These are phyloP conservation scores for Menura novaehollandiae DNA, from an alignment of 2,113 vertebrate species.

Conservation along the genomic window DNA sequence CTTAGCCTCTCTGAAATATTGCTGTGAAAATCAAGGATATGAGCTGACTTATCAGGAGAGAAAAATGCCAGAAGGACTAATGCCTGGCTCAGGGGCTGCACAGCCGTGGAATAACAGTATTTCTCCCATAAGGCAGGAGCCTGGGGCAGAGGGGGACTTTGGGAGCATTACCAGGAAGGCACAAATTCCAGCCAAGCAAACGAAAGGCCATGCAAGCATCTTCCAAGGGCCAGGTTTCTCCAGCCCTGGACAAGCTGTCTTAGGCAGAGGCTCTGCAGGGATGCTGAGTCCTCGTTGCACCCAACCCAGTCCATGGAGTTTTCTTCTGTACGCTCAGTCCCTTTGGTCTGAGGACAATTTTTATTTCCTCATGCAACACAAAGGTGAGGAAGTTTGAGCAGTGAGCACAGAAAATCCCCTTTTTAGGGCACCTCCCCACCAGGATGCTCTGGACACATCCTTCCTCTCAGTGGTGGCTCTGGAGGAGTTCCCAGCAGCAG, in stretches of 20 bases:
- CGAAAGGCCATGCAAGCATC: background rate
- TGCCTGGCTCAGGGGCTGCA: background rate
- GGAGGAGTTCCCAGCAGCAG: background rate
- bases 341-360: background rate
- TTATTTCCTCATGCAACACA: background rate
- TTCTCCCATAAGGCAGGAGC: background rate
- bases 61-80: constrained; percentile 3
- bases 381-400: background rate
- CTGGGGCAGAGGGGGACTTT: background rate
- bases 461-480: background rate
- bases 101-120: background rate
- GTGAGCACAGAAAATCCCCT: background rate
- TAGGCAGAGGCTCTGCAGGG: background rate
- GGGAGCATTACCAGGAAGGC: background rate
- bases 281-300: background rate
- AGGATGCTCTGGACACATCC: background rate
- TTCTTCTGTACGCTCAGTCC: background rate
- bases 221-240: background rate
- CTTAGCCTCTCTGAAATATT: constrained; percentile 26
- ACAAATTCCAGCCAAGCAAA: background rate
- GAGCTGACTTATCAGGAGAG: constrained; percentile 16
- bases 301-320: background rate
- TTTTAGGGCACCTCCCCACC: background rate
- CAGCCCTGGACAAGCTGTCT: background rate
- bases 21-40: constrained; percentile 34